Conservation (phyloP, 2,113 vertebrate genomes). For the Grantiella picta region DNA sequence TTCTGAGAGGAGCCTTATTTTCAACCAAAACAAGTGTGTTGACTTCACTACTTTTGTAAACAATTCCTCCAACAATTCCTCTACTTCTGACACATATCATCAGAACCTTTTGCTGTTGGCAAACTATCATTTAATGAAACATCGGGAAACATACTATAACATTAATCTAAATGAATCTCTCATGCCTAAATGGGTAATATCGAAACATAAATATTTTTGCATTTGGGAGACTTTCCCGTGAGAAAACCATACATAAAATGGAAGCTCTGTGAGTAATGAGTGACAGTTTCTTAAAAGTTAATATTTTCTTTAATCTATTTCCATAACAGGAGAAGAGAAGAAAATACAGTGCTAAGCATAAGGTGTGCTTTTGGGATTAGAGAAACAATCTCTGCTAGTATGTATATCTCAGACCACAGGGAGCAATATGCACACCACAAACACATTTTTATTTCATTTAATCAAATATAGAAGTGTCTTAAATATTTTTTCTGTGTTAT, state of each 20-base stretch:
- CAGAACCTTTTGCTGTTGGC: constrained; percentile 17
- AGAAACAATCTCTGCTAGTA: constrained; percentile 77
- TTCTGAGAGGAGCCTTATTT: neutral
- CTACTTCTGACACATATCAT: constrained; percentile 19
- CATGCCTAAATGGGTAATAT: constrained; percentile 69
- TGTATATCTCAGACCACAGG: constrained; percentile 69
- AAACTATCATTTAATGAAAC: constrained; percentile 65
- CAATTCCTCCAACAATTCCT: neutral
- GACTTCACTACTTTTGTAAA: constrained; percentile 13
- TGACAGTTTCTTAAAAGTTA: constrained; percentile 85
- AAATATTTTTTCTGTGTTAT: constrained; percentile 71
- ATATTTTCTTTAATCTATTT: constrained; percentile 85
- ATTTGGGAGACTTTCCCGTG: constrained; percentile 68
- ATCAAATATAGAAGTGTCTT: constrained; percentile 66
- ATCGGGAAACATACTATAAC: neutral
- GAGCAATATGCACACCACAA: constrained; percentile 57
- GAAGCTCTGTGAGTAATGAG: constrained; percentile 71
- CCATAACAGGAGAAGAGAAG: constrained; percentile 66
- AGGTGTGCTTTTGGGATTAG: constrained; percentile 79
- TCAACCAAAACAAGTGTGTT: neutral
- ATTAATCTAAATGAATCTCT: constrained; percentile 73
- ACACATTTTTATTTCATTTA: constrained; percentile 69
- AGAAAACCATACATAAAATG: constrained; percentile 66
- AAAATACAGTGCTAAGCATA: constrained; percentile 74
- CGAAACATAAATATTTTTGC: constrained; percentile 78